phyloP scores from a whole-genome alignment of 2,113 vertebrate genomes.

The Myotis yumanensis region DNA sequence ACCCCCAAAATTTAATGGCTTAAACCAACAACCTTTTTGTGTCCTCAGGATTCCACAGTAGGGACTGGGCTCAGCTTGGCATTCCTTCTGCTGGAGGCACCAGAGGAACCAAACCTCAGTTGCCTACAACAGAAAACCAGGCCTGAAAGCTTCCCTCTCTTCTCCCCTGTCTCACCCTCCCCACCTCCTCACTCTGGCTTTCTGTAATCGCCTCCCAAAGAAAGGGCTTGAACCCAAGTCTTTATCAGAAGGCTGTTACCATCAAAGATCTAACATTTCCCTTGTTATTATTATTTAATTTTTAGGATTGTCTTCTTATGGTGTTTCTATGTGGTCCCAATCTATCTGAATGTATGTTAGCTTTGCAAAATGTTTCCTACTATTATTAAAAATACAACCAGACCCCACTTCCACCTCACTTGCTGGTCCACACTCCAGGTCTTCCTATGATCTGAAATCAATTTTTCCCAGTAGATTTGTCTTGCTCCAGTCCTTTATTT shows the following conservation, averaged over 20 bases:
- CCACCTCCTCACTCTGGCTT: background rate
- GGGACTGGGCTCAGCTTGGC: background rate
- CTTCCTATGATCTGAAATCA: background rate
- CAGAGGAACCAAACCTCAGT: background rate
- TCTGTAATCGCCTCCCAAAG: background rate
- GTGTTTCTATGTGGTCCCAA: background rate
- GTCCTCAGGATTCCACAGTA: background rate
- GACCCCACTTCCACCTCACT: background rate
- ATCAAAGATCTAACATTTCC: background rate
- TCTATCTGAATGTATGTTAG: background rate
- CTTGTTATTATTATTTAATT: background rate
- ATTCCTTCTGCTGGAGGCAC: background rate
- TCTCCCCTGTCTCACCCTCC: background rate
- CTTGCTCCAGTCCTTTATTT: background rate
- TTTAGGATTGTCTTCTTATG: background rate
- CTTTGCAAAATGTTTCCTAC: background rate
- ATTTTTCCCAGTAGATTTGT: background rate
- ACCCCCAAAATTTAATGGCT: background rate
- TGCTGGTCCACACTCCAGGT: background rate
- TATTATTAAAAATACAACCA: background rate
- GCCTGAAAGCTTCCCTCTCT: background rate
- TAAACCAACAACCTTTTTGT: background rate
- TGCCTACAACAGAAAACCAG: background rate
- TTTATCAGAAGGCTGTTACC: background rate
- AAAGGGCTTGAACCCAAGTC: background rate